Evolutionary conservation across 2,113 vertebrate genomes (phyloP).

Genomic region (Amblyornis subalaris): DNA sequence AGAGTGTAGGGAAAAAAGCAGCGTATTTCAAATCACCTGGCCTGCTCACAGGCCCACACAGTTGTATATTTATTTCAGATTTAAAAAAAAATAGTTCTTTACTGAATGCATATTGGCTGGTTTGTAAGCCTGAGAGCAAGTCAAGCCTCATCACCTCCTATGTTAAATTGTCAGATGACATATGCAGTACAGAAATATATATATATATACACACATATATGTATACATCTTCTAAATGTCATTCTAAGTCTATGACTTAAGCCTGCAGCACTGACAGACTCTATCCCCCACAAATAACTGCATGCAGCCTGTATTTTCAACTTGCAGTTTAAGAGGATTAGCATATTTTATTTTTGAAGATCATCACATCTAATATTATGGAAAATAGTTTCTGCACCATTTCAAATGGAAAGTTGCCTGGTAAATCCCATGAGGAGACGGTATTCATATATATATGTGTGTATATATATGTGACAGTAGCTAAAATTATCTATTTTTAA

Average conservation of each 20-base stretch:
- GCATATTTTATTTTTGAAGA: slow-evolving; percentile 30
- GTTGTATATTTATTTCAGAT: not conserved
- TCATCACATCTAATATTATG: not conserved
- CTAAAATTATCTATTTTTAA: not conserved
- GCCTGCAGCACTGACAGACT: not conserved
- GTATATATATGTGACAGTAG: not conserved
- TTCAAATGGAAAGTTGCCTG: not conserved
- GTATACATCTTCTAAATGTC: not conserved
- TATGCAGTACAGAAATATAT: not conserved
- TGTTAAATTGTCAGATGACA: not conserved
- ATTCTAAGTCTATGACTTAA: not conserved
- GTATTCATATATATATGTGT: not conserved
- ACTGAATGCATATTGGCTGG: not conserved
- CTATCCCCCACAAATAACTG: not conserved
- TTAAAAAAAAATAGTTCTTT: not conserved
- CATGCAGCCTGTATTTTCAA: not conserved
- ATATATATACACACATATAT: not conserved
- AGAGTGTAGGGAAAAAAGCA: not conserved
- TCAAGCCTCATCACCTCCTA: not conserved
- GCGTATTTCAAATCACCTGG: not conserved
- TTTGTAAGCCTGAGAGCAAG: not conserved
- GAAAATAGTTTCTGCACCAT: not conserved
- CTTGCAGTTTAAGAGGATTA: slow-evolving; percentile 27
- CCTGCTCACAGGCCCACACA: not conserved
- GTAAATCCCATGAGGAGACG: not conserved